Evolutionary conservation across 2,888 invertebrate species (phyloP).

Genomic region (Xestia c-nigrum): DNA sequence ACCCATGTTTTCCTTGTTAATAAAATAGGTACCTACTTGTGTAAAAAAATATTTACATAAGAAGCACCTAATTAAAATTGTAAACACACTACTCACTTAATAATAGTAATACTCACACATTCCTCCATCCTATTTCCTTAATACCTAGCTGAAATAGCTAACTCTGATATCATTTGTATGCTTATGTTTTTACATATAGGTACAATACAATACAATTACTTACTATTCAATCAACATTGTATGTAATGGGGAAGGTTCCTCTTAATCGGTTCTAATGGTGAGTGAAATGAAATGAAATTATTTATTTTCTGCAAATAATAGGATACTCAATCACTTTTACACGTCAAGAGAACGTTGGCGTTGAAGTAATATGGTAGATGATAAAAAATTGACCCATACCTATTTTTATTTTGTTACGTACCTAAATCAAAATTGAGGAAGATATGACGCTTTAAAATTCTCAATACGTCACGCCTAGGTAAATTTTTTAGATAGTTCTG

Average conservation of each 20-base stretch:
- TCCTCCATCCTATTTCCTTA: slow-evolving; percentile 46
- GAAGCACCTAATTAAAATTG: slow-evolving; percentile 41
- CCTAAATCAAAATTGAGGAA: too few relatives aligned
- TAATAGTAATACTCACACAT: slow-evolving; percentile 17
- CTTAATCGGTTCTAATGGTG: slow-evolving; percentile 6
- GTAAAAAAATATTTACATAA: slow-evolving; percentile 10
- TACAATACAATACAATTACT: background rate
- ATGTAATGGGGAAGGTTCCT: slow-evolving; percentile 11
- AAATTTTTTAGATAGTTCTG: too few relatives aligned
- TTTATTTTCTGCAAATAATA: too few relatives aligned
- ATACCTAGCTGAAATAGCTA: slow-evolving; percentile 33
- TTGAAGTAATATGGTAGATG: too few relatives aligned
- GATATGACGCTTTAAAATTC: too few relatives aligned
- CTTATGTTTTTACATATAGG: slow-evolving; percentile 7
- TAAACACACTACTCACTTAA: slow-evolving; percentile 19
- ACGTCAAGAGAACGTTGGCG: too few relatives aligned
- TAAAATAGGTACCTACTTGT: slow-evolving; percentile 1
- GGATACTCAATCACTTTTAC: too few relatives aligned
- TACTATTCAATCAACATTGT: slow-evolving; percentile 16
- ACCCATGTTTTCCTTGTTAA: slow-evolving; percentile 15
- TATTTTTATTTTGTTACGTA: too few relatives aligned
- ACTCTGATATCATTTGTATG: slow-evolving; percentile 12
- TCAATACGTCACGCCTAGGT: too few relatives aligned
- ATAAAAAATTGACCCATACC: too few relatives aligned
- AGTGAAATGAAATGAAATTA: too few relatives aligned